Percentiles rank a stretch among this genome's conserved stretches.
phyloP scores from a whole-genome alignment of 2,888 invertebrate species.

The Plebejus melissa region DNA sequence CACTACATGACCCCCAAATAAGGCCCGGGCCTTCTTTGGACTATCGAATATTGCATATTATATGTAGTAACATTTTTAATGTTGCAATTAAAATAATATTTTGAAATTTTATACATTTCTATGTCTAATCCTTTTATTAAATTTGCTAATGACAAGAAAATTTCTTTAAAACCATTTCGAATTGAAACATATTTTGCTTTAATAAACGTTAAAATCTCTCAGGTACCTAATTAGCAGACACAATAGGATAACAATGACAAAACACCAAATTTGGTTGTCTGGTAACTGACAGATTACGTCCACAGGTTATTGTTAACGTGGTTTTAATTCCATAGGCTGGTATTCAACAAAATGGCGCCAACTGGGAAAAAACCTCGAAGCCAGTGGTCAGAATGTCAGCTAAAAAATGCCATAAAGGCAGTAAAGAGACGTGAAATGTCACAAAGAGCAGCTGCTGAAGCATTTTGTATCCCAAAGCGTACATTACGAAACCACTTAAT shows the following conservation, averaged over 20 bases:
- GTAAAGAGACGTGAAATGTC: not conserved
- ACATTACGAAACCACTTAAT: constrained; percentile 4
- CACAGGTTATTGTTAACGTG: not conserved
- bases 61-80: constrained; percentile 1
- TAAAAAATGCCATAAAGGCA: constrained; percentile 1
- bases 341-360: constrained; percentile 1
- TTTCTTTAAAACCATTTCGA: constrained; percentile 1
- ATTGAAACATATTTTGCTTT: constrained; percentile 1
- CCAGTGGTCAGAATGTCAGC: constrained; percentile 1
- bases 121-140: not conserved
- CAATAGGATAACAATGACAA: constrained; percentile 1
- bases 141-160: not conserved
- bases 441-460: constrained; percentile 1
- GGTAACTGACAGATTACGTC: not conserved
- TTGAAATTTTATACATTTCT: constrained; percentile 1
- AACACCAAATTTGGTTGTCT: constrained; percentile 1
- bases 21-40: constrained; percentile 1
- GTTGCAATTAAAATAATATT: constrained; percentile 1
- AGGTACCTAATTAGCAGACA: constrained; percentile 1
- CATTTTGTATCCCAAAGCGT: not conserved
- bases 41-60: not conserved
- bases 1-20: not conserved
- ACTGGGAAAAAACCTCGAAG: not conserved
- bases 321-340: constrained; percentile 1
- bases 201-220: constrained; percentile 1